Evolutionary conservation across 1,140 invertebrate species (phyloP).

Genomic region (Pinna nobilis): DNA sequence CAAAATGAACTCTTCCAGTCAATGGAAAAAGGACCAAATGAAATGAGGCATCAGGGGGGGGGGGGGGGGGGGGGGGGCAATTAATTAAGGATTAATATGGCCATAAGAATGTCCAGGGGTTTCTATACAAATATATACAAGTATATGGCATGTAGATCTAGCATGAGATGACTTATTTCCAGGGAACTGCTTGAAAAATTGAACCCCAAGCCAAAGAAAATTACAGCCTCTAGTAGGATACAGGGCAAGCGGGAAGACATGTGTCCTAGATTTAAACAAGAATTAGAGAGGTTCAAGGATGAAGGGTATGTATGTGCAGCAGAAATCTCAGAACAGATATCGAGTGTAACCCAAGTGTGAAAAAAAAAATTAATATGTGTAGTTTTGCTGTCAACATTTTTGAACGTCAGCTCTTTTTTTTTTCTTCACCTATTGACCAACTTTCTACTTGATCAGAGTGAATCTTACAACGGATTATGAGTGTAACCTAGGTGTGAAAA

Average conservation of each 20-base stretch:
- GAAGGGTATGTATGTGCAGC: slow-evolving; percentile 23
- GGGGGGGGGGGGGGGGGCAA: too few relatives aligned
- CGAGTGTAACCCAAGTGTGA: background rate
- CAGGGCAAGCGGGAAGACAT: background rate
- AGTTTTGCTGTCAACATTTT: background rate
- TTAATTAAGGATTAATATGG: too few relatives aligned
- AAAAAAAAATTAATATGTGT: background rate
- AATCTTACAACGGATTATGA: background rate
- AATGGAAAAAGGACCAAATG: too few relatives aligned
- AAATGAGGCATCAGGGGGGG: too few relatives aligned
- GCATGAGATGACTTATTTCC: slow-evolving; percentile 1
- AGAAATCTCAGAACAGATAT: background rate
- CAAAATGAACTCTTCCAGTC: too few relatives aligned
- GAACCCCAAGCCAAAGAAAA: slow-evolving; percentile 17
- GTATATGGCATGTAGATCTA: background rate
- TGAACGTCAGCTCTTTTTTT: background rate
- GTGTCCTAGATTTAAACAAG: slow-evolving; percentile 16
- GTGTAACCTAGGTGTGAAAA: too few relatives aligned
- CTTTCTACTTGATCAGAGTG: background rate
- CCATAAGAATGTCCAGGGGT: too few relatives aligned
- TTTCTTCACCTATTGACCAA: background rate
- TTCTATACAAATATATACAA: too few relatives aligned
- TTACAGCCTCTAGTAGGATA: slow-evolving; percentile 15
- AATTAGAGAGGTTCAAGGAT: slow-evolving; percentile 16
- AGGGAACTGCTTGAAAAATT: slow-evolving; percentile 11